Percentiles rank a stretch among this genome's conserved stretches.
These are phyloP conservation scores for Macrosiphum euphorbiae DNA, from an alignment of 2,888 invertebrate genomes.

Conservation along the genomic window DNA sequence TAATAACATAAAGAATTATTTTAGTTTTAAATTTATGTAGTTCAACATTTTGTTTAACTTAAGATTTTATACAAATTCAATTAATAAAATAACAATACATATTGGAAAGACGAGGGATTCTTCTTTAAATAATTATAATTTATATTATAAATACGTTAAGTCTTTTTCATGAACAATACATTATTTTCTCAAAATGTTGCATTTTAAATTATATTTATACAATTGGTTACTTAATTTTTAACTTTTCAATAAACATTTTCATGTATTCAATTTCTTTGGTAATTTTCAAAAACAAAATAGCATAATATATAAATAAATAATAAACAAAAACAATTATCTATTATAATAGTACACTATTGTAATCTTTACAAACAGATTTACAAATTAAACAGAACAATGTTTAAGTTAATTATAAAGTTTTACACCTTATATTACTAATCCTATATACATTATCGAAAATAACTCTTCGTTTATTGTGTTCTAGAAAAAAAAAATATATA, in stretches of 20 bases:
- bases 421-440: slow-evolving; percentile 31
- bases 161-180: slow-evolving; percentile 62
- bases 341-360: slow-evolving; percentile 51
- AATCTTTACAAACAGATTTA: slow-evolving; percentile 54
- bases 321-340: slow-evolving; percentile 60
- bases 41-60: slow-evolving; percentile 21
- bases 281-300: slow-evolving; percentile 38
- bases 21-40: slow-evolving; percentile 25
- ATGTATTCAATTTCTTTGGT: slow-evolving; percentile 60
- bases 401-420: slow-evolving; percentile 10
- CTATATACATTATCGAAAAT: slow-evolving; percentile 34
- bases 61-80: slow-evolving; percentile 55
- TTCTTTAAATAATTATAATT: slow-evolving; percentile 53
- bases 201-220: slow-evolving; percentile 49
- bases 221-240: slow-evolving; percentile 56
- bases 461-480: slow-evolving; percentile 22
- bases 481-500: not conserved
- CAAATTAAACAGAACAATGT: slow-evolving; percentile 47
- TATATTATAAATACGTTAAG: slow-evolving; percentile 53
- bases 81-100: slow-evolving; percentile 61
- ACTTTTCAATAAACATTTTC: slow-evolving; percentile 57
- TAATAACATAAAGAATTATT: slow-evolving; percentile 35
- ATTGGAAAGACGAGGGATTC: slow-evolving; percentile 64
- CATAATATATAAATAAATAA: slow-evolving; percentile 48
- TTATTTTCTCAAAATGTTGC: slow-evolving; percentile 39